Base-by-base conservation (phyloP, 2,797 vertebrate genomes). In the Centropyge bicolor region DNA sequence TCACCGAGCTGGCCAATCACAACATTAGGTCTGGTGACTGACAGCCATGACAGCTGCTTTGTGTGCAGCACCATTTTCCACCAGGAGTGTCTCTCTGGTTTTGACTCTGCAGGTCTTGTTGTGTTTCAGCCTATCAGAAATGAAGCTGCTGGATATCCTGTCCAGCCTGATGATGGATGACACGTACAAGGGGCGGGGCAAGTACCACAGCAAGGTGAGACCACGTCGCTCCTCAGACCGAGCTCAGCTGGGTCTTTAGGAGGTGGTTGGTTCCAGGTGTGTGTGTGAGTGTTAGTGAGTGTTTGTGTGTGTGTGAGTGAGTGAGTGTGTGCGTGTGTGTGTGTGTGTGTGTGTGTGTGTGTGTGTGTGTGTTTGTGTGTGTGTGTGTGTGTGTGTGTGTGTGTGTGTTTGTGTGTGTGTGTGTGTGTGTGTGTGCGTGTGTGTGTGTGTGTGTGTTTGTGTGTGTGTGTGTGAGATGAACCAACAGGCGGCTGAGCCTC, bases 1-100 rank as follows among this genome's bases (percentile, higher is more conserved):
- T 98, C 92, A 93, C 91, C 60, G 95, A 95, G 78, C 92, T 99
- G 95, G 96, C 96, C 94, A 96, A 95, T 93, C 96, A 97, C 95
- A 96, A 96, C 92, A 98, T 99, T 96, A 98, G 97, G 98, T 99
- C 84, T 95, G 96, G 94, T 59, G 36, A 54, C 14, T 4, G 48
- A 64, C 57, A 8, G 14, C 31, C 38, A 3, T 22, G 8, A 8
- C 27, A 43, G n/a, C 71, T 20, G 27, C 27, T 31, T 31, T 31
- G 27, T 31, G 27, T 31, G 4, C 2, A 31, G 27, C 27, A 2
- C 27, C 27, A 31, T 9, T 57, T 13, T 16, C 9, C 49, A 20
- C 19, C 48, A 59, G 6, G 16, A 12, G 14, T 43, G 20, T 19
- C 16, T 16, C 14, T 60, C 51, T 62, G 60, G 16, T 59, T 46